phyloP scores from a whole-genome alignment of 2,888 invertebrate genomes.

The Litoditis marina region DNA sequence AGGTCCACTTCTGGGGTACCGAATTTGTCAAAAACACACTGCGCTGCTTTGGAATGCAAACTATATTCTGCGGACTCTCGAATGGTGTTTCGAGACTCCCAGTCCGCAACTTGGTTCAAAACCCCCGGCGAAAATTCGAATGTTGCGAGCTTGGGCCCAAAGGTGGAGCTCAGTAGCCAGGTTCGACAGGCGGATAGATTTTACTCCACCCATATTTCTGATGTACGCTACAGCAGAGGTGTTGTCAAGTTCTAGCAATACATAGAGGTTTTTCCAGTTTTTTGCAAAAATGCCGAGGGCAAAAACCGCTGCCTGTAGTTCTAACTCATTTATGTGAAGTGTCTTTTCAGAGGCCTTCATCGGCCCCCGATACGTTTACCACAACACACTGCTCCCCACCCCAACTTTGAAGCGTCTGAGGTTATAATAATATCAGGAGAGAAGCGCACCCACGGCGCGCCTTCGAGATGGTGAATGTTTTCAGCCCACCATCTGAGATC shows the following conservation, averaged over 20 bases:
- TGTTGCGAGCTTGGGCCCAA: not conserved
- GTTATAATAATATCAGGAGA: not conserved
- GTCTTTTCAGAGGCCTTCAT: conserved; percentile 1
- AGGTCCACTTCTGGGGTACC: conserved; percentile 9
- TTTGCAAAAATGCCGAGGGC: not conserved
- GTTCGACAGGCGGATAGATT: not conserved
- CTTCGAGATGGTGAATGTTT: not conserved
- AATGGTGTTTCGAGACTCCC: conserved; percentile 4
- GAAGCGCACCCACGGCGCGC: not conserved
- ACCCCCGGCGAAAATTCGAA: not conserved
- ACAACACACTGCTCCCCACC: conserved; percentile 7
- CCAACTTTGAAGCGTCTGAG: conserved; percentile 7
- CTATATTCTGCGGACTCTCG: conserved; percentile 4
- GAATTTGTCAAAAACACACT: conserved; percentile 2
- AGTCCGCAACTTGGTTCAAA: conserved; percentile 3
- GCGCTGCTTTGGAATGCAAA: not conserved
- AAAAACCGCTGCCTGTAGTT: conserved; percentile 7
- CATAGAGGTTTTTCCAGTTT: not conserved
- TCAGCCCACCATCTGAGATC: not conserved
- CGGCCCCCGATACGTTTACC: conserved; percentile 9
- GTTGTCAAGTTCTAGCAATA: conserved; percentile 10
- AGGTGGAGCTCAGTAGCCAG: not conserved
- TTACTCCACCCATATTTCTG: conserved; percentile 2
- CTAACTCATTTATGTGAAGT: conserved; percentile 7
- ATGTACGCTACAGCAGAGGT: conserved; percentile 9